Evolutionary conservation across 2,888 invertebrate genomes (phyloP), one percentile per base, ranked within the genome.

Genomic region (Corbicula japonica): DNA sequence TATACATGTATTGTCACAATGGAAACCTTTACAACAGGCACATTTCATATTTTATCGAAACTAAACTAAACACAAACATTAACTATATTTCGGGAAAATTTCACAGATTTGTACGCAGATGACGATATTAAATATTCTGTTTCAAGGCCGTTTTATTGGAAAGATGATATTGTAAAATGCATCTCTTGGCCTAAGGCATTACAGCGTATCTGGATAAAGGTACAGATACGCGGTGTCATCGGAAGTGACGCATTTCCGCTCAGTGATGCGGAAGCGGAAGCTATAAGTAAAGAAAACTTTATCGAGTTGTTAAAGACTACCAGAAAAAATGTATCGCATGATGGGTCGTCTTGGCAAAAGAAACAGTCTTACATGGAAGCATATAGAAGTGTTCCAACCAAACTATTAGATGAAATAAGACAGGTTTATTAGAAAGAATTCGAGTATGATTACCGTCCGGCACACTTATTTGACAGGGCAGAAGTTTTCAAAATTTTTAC

Each of bases 1-100:
- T 88, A 86, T 56, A 75, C 80, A 28, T 86, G 79, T 61, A 78
- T 87, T 1, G 88, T 84, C 2, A 85, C 84, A 41, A 66, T 88
- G 60, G 88, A 88, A 61, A 83, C 81, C 2, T 75, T 87, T 28
- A 56, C 56, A 54, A 74, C 75, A 0, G 87, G 87, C 35, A 61
- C 78, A 5, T 35, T 72, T 18, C 58, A 61, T 48, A 62, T 82
- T 12, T 52, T 78, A 12, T 23, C 41, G 3, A 32, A 35, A 35
- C 34, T 78, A 2, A 60, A 72, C 30, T 71, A 77, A 32, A 48
- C 58, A 0, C 28, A 68, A 46, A 78, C 72, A 1, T 6, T 82
- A 1, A 48, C 54, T 6, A 30, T 54, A 6, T 38, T 77, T 12
- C 46, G 56, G 38, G 26, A 32, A 15, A 30, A 72, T 26, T 61